A percentile compares a stretch with the other conserved stretches of the same genome.
phyloP scores from a whole-genome alignment of 2,888 invertebrate genomes.

The Podabrus alpinus region DNA sequence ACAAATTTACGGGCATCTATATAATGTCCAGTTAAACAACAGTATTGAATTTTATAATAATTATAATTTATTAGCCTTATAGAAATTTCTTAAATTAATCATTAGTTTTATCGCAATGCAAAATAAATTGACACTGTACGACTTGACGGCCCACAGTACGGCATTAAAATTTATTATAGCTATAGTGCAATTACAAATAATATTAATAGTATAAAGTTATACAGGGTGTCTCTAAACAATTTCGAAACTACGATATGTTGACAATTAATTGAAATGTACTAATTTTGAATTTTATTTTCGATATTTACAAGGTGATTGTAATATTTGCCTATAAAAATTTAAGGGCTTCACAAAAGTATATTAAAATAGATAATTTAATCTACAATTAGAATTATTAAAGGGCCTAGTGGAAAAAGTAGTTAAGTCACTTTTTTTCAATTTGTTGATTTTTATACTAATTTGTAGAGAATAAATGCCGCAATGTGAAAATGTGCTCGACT shows the following conservation, averaged over 20 bases:
- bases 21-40: constrained; percentile 3
- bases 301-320: no score
- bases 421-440: no score
- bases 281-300: no score
- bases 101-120: not conserved
- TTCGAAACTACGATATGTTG: not conserved
- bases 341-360: no score
- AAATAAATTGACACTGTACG: not conserved
- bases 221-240: not conserved
- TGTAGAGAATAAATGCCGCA: no score
- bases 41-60: not conserved
- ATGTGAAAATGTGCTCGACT: no score
- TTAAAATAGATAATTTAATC: no score
- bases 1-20: constrained; percentile 27
- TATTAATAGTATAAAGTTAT: not conserved
- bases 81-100: not conserved
- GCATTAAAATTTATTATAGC: not conserved
- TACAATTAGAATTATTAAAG: no score
- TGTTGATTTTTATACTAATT: no score
- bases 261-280: no score
- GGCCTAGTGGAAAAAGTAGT: no score
- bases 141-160: not conserved
- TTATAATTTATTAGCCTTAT: not conserved
- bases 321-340: no score
- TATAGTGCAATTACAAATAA: not conserved